Conservation (phyloP, 2,888 invertebrate genomes). For the Seira musarum region DNA sequence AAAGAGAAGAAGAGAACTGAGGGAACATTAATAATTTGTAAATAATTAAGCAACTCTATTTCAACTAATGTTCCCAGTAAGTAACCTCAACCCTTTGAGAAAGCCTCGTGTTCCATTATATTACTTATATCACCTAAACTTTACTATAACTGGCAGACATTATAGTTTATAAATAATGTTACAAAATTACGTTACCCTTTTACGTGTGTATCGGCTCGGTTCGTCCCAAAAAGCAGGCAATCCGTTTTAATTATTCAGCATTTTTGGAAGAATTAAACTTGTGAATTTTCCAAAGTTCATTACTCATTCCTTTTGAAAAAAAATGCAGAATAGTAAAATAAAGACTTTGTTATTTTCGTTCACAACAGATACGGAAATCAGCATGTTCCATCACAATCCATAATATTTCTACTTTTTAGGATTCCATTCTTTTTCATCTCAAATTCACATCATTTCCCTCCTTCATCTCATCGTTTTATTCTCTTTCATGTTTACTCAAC, state of each 20-base stretch:
- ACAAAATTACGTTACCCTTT: no score
- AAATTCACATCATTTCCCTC: constrained; percentile 15
- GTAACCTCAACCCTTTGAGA: no score
- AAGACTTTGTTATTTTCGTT: not conserved
- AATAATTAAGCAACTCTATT: not conserved
- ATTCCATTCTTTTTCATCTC: constrained; percentile 4
- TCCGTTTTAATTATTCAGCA: not conserved
- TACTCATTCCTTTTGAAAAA: constrained; percentile 10
- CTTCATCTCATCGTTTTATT: constrained; percentile 47
- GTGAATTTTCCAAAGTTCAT: not conserved
- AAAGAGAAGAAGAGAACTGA: not conserved
- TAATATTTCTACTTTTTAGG: not conserved
- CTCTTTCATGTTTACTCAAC: constrained; percentile 51
- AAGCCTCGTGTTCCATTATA: no score
- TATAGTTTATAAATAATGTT: no score
- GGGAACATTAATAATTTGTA: not conserved
- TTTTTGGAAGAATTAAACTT: not conserved
- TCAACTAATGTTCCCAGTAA: no score
- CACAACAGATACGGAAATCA: not conserved
- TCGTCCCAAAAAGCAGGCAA: no score
- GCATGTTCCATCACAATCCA: not conserved
- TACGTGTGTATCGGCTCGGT: no score
- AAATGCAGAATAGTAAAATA: not conserved
- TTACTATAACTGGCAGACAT: no score
- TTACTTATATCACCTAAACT: no score